These are phyloP conservation scores for Hyposoter didymator DNA, from an alignment of 2,888 invertebrate genomes.

Conservation along the genomic window DNA sequence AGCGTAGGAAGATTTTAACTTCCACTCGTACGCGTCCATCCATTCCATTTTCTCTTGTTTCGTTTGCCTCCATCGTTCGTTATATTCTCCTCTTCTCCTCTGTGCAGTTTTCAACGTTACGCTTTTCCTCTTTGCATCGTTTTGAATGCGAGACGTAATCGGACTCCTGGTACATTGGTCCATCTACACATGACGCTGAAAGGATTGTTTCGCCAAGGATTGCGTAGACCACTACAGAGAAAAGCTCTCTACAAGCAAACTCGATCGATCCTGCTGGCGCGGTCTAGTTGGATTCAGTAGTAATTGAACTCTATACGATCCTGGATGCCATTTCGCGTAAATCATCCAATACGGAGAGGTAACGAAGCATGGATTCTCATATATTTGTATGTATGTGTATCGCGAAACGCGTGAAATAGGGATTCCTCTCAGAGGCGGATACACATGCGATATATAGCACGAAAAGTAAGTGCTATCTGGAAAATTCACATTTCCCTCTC, in stretches of 20 bases:
- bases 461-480: slow-evolving; percentile 48
- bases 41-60: not conserved
- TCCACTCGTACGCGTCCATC: not conserved
- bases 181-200: slow-evolving; percentile 37
- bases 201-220: slow-evolving; percentile 56
- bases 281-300: slow-evolving; percentile 35
- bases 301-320: slow-evolving; percentile 51
- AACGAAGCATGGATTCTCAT: slow-evolving; percentile 52
- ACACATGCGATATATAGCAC: slow-evolving; percentile 13
- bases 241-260: slow-evolving; percentile 30
- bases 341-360: slow-evolving; percentile 53
- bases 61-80: not conserved
- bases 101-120: not conserved
- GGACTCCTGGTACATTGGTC: slow-evolving; percentile 36
- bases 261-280: slow-evolving; percentile 1
- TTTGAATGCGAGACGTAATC: slow-evolving; percentile 34
- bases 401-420: slow-evolving; percentile 39
- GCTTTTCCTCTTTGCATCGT: slow-evolving; percentile 34
- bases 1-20: slow-evolving; percentile 38
- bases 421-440: slow-evolving; percentile 47
- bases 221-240: slow-evolving; percentile 10
- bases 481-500: slow-evolving; percentile 48
- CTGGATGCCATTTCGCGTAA: slow-evolving; percentile 62
- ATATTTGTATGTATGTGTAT: slow-evolving; percentile 7
- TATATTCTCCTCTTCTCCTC: not conserved